Base-by-base conservation (phyloP, 2,888 invertebrate genomes). In the Philereme transversata region DNA sequence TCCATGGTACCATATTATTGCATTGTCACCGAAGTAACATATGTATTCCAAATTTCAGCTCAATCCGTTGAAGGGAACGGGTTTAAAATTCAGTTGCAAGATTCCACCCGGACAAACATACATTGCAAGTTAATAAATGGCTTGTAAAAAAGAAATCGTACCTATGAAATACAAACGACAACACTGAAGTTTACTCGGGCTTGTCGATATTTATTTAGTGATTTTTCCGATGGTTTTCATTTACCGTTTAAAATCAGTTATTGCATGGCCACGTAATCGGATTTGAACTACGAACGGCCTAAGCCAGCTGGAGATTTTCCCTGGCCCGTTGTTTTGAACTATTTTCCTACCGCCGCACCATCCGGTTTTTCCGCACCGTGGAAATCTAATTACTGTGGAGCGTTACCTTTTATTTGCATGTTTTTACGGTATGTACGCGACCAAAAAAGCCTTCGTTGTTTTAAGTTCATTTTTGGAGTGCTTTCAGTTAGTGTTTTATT, bases 341-440 rank as follows among this genome's bases (percentile, higher is more conserved):
- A 62, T 62, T 62, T 64, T 61, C 63, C 51, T 47, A 48, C 41
- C 22, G 22, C 22, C 22, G 22, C 22, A 22, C 22, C 60, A 40
- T 52, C 57, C 55, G 52, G 65, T 67, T 66, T 22, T 68, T 63
- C 52, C 56, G 62, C 57, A 53, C 62, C 68, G 56, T 52, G 62
- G 47, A 56, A 68, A 67, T 72, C 67, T 71, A 71, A 72, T 72
- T 69, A 64, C 64, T 62, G 64, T 62, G 60, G 60, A 60, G 51
- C 52, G 55, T 41, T 58, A 53, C 64, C 58, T 64, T 63, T 60
- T 52, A 54, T 54, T 62, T 59, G 51, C 45, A 57, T 57, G 36
- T 56, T 57, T 51, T 57, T 5, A 51, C 46, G 33, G 51, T 51
- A 10, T 46, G 11, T 55, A 48, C 56, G 51, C 57, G 46, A 43